Percentiles rank a stretch among this genome's conserved stretches.
Conservation (phyloP, 2,888 invertebrate genomes). For the Andrena minutula region DNA sequence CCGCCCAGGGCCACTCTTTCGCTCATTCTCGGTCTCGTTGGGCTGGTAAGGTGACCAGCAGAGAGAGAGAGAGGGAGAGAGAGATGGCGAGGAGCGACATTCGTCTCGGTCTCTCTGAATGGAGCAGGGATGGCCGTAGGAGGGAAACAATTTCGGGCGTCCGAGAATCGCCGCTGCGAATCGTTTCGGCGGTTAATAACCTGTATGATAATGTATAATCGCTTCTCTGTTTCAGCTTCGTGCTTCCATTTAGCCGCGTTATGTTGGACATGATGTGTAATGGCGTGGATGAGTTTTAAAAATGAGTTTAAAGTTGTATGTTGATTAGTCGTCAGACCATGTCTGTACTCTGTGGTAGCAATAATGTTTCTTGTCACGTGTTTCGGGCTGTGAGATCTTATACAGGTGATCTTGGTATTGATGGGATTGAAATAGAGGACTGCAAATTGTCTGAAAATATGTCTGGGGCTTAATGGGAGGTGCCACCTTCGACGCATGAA, state of each 20-base stretch:
- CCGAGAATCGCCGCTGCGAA: constrained; percentile 16
- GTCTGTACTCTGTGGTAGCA: too few species aligned
- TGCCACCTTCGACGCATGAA: too few species aligned
- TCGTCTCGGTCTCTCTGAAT: constrained; percentile 47
- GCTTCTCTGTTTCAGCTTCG: not conserved
- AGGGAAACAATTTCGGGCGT: constrained; percentile 47
- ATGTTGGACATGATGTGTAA: not conserved
- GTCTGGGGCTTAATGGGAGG: too few species aligned
- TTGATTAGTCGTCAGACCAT: too few species aligned
- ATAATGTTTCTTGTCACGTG: too few species aligned
- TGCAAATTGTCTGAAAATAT: too few species aligned
- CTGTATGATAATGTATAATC: constrained; percentile 10
- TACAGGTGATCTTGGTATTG: too few species aligned
- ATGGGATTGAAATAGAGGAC: too few species aligned
- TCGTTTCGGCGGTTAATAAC: constrained; percentile 25
- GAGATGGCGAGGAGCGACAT: constrained; percentile 40
- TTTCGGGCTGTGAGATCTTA: too few species aligned
- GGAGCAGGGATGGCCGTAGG: constrained; percentile 32
- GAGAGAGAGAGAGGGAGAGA: constrained; percentile 17
- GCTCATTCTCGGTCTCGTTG: constrained; percentile 45
- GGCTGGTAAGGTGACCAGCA: constrained; percentile 18
- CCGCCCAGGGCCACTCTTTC: constrained; percentile 60
- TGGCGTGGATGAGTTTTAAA: not conserved
- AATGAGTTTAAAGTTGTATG: too few species aligned
- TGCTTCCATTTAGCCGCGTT: not conserved